Evolutionary conservation across 2,888 invertebrate genomes (phyloP).

Genomic region (Aromia moschata): DNA sequence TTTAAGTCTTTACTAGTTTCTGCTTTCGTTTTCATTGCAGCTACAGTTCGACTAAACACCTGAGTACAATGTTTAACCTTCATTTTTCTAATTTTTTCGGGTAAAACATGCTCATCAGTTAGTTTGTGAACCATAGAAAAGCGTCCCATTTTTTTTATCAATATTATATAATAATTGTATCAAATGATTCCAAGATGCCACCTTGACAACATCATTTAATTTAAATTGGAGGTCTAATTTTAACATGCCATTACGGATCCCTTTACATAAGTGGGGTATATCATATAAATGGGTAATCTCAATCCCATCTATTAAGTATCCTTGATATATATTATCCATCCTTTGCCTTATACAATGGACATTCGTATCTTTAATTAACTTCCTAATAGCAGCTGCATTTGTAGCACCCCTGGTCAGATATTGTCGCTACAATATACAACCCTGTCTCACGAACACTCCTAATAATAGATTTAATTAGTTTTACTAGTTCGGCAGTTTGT

Average conservation of each 20-base stretch:
- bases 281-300: slow-evolving; percentile 43
- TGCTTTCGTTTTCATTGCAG: slow-evolving; percentile 22
- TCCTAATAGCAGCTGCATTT: slow-evolving; percentile 43
- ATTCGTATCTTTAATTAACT: slow-evolving; percentile 32
- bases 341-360: slow-evolving; percentile 22
- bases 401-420: slow-evolving; percentile 49
- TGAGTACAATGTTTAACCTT: slow-evolving; percentile 35
- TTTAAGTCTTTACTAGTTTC: slow-evolving; percentile 22
- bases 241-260: slow-evolving; percentile 37
- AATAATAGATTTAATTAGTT: slow-evolving; percentile 36
- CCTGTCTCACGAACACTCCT: slow-evolving; percentile 35
- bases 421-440: slow-evolving; percentile 44
- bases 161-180: slow-evolving; percentile 26
- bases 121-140: slow-evolving; percentile 31
- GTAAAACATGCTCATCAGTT: slow-evolving; percentile 33
- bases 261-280: slow-evolving; percentile 38
- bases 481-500: slow-evolving; percentile 28
- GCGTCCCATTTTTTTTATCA: slow-evolving; percentile 16
- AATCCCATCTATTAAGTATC: slow-evolving; percentile 8
- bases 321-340: slow-evolving; percentile 28
- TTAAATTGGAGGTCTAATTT: slow-evolving; percentile 30
- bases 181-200: slow-evolving; percentile 36
- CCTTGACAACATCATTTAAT: slow-evolving; percentile 17
- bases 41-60: slow-evolving; percentile 35
- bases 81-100: slow-evolving; percentile 35